Base-by-base conservation (phyloP, 2,888 invertebrate species). In the Napeogenes inachia region DNA sequence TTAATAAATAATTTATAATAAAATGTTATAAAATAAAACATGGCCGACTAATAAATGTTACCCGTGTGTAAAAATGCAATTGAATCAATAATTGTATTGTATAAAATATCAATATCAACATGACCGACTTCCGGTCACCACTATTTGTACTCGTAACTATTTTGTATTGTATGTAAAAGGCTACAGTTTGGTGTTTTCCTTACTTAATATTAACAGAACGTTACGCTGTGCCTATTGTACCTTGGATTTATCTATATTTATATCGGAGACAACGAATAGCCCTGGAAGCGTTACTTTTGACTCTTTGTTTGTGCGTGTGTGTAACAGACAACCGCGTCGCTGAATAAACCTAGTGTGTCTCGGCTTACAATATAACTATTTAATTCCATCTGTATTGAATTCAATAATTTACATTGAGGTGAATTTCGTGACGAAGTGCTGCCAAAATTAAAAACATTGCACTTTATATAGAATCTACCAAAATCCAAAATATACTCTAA, bases 161-260 rank as follows among this genome's bases (percentile, higher is more conserved):
- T 64, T 59, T 56, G 62, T 63, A 62, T 59, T 64, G 56, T 67
- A 66, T 63, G 66, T 68, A 70, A 65, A 84, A 87, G 84, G 84
- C 87, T 87, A 86, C 78, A 70, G 76, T 78, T 89, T 89, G 88
- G 89, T 88, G 88, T 89, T 87, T 80, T 78, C 76, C 82, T 87
- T 87, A 84, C 80, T 84, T 80, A 80, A 73, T 76, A 76, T 81
- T 81, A 75, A 77, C 76, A 75, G 74, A 76, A 69, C 74, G 73
- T 69, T 74, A 74, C 71, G 74, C 71, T 78, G 73, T 71, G 75
- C 73, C 72, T 76, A 76, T 71, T 68, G 68, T 68, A 74, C 73
- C 68, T 73, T 69, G 70, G 70, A 68, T 71, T 75, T 71, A 75
- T 56, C 60, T 62, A 64, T 62, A 58, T 60, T 45, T 58, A 62